Evolutionary conservation across 23 tunicate species (phyloP).

Genomic region (Phallusia fumigata): DNA sequence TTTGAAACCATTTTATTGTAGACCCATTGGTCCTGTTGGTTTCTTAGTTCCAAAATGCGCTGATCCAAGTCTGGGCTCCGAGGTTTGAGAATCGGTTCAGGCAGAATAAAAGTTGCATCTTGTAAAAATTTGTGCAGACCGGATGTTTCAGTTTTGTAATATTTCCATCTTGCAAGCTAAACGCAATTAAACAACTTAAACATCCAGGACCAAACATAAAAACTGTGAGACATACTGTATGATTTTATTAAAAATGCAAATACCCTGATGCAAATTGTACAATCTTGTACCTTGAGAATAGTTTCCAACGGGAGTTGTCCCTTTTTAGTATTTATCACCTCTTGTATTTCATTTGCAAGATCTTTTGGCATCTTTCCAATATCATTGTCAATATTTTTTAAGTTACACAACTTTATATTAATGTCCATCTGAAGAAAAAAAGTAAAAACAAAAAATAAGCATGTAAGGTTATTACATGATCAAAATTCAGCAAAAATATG

Average conservation of each 20-base stretch:
- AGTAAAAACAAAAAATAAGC: neutral
- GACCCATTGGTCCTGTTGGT: slow-evolving; percentile 42
- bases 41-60: slow-evolving; percentile 42
- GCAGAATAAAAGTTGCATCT: slow-evolving; percentile 46
- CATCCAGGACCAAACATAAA: too few relatives aligned
- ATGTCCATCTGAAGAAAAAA: neutral
- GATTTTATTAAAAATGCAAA: too few relatives aligned
- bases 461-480: too few relatives aligned
- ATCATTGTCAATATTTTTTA: neutral
- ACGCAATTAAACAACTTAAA: neutral
- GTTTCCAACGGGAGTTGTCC: neutral
- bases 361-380: neutral
- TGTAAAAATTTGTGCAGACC: slow-evolving; percentile 17
- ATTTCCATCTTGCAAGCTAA: slow-evolving; percentile 40
- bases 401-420: neutral
- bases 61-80: slow-evolving; percentile 49
- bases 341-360: neutral
- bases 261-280: too few relatives aligned
- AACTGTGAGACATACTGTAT: too few relatives aligned
- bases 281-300: neutral
- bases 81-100: slow-evolving; percentile 24
- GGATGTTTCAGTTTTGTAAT: neutral
- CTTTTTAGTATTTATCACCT: neutral
- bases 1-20: slow-evolving; percentile 87
- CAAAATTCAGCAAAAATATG: too few relatives aligned